Evolutionary conservation across 2,113 vertebrate genomes (phyloP), one percentile per base, ranked within the genome.

Genomic region (Ictalurus furcatus): DNA sequence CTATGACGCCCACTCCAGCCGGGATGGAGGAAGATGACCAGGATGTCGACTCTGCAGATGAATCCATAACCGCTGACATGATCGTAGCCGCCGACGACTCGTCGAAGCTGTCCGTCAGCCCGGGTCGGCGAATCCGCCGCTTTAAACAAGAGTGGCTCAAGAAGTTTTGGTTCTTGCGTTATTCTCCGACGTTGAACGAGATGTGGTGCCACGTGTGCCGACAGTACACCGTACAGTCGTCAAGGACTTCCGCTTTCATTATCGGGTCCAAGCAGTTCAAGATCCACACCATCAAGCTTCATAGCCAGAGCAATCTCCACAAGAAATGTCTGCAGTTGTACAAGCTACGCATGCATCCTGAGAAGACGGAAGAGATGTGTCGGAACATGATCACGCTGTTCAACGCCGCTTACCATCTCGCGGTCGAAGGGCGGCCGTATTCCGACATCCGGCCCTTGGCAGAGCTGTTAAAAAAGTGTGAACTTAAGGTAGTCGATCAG

Each of bases 191-290:
- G 0, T 88, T 99, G 82, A 99, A 99, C 1, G 98, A 99, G 94
- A 99, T 99, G 98, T 99, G 98, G 98, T 99, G 98, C 93, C 98
- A 99, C 0, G 98, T 99, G 9, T 99, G 98, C 93, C 96, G 98
- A 73, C 98, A 99, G 92, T 99, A 99, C 92, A 99, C 98, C 0
- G 98, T 99, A 90, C 98, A 99, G 94, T 99, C 98, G 1, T 98
- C 98, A 0, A 96, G 98, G 91, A 99, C 98, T 14, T 99, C 98
- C 0, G 98, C 98, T 90, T 99, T 99, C 90, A 99, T 99, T 91
- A 96, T 98, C 7, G 98, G 98, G 91, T 99, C 98, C 87, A 98
- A 98, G 93, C 98, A 99, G 94, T 99, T 99, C 91, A 99, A 99
- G 94, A 99, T 99, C 94, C 98, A 99, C 94, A 99, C 98, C 0